Percentiles rank a stretch among this genome's conserved stretches.
phyloP scores from a whole-genome alignment of 2,113 vertebrate genomes.

The Dinomys branickii region DNA sequence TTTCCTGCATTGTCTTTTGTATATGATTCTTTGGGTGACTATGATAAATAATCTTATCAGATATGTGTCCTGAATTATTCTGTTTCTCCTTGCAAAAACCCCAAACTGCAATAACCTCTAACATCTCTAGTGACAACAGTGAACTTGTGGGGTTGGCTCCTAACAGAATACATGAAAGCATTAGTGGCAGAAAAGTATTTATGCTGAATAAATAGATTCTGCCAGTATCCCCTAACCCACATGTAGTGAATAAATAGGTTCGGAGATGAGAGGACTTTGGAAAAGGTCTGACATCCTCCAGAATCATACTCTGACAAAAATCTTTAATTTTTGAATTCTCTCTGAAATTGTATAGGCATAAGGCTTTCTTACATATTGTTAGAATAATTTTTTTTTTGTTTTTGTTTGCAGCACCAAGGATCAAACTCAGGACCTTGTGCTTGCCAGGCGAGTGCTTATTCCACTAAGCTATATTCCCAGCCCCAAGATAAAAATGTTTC shows the following conservation, averaged over 20 bases:
- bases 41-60: too few relatives aligned
- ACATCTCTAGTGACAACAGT: not conserved
- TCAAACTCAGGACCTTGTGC: too few relatives aligned
- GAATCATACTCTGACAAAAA: not conserved
- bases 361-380: too few relatives aligned
- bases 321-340: not conserved
- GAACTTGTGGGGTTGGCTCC: not conserved
- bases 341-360: conserved; percentile 4
- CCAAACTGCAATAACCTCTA: too few relatives aligned
- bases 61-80: too few relatives aligned
- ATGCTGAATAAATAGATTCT: not conserved
- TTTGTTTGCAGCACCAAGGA: too few relatives aligned
- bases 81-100: too few relatives aligned
- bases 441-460: too few relatives aligned
- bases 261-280: not conserved
- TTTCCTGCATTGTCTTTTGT: too few relatives aligned
- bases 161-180: not conserved
- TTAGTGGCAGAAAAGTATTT: not conserved
- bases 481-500: conserved; percentile 52
- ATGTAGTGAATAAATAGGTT: not conserved
- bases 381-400: too few relatives aligned
- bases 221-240: not conserved
- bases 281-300: not conserved
- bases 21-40: too few relatives aligned
- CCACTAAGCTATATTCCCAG: too few relatives aligned